A percentile compares a stretch with the other conserved stretches of the same genome.
These are phyloP conservation scores for Ceratitis capitata DNA, from an alignment of 1,140 invertebrate species.

Conservation along the genomic window DNA sequence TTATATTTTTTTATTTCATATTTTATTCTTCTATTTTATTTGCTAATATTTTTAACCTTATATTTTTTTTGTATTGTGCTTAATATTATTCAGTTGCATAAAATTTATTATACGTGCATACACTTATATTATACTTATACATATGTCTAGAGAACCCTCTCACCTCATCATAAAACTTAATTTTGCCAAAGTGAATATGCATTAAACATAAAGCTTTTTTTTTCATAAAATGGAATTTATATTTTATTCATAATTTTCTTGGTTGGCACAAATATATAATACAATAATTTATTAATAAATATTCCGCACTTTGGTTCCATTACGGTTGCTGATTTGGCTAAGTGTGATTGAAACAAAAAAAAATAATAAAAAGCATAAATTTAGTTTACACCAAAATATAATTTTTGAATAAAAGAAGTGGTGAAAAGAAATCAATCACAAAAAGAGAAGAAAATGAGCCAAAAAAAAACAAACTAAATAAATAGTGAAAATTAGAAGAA, in stretches of 20 bases:
- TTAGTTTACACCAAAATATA: conserved; percentile 42
- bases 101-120: too few relatives aligned
- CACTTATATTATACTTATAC: too few relatives aligned
- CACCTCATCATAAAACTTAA: background rate
- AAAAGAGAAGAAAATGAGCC: background rate
- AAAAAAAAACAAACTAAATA: background rate
- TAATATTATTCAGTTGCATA: too few relatives aligned
- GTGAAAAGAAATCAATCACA: background rate
- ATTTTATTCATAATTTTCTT: conserved; percentile 23
- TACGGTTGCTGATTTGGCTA: conserved; percentile 20
- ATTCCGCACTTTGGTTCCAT: background rate
- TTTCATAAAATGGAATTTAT: background rate
- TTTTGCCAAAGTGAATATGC: background rate
- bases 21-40: too few relatives aligned
- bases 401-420: too few relatives aligned
- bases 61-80: too few relatives aligned
- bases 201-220: background rate
- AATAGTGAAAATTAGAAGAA: background rate
- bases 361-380: background rate
- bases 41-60: too few relatives aligned
- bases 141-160: background rate
- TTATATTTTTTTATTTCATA: too few relatives aligned
- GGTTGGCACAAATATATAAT: background rate
- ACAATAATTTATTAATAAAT: background rate
- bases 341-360: background rate